Base-by-base conservation (phyloP, 2,797 vertebrate species). In the Coranthus polyacanthus region DNA sequence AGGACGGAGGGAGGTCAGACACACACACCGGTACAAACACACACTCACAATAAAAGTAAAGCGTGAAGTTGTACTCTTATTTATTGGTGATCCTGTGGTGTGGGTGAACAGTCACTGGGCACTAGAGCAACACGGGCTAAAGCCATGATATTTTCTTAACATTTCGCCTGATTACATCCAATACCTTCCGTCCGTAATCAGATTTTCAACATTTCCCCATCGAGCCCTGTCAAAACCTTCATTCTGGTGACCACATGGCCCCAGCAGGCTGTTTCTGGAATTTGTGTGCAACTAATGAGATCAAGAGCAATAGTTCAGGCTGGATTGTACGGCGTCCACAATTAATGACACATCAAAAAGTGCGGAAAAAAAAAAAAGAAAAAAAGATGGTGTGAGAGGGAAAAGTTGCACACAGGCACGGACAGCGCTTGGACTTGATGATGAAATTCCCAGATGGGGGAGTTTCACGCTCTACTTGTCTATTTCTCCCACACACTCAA, bases 61-160 rank as follows among this genome's bases (percentile, higher is more conserved):
- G 72, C 73, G 73, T 72, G 63, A 70, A 79, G 77, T 79, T 75
- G 69, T 78, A 44, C 71, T 72, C 57, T 68, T 82, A 83, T 86
- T 88, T 89, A 89, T 88, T 80, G 55, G 73, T 54, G 50, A 49
- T 78, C 78, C 56, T 64, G 74, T 16, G 57, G 67, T 70, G 76
- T 80, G 76, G 84, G 80, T 87, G 80, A 81, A 79, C 67, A 69
- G 83, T 87, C 75, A 80, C 53, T 81, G 68, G 78, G 83, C 80
- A 66, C 74, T 68, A 62, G 80, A 55, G 73, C 57, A 63, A 52
- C 32, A 1, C 13, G 0, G 37, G 64, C 45, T 71, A 72, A 71
- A 73, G 66, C 54, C 75, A 78, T 78, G 56, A 83, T 76, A 63
- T 89, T 88, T 89, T 82, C 74, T 74, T 80, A 78, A 90, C 82